These are phyloP conservation scores for Enteromius mattozi DNA, from an alignment of 2,797 vertebrate genomes.

Conservation along the genomic window DNA sequence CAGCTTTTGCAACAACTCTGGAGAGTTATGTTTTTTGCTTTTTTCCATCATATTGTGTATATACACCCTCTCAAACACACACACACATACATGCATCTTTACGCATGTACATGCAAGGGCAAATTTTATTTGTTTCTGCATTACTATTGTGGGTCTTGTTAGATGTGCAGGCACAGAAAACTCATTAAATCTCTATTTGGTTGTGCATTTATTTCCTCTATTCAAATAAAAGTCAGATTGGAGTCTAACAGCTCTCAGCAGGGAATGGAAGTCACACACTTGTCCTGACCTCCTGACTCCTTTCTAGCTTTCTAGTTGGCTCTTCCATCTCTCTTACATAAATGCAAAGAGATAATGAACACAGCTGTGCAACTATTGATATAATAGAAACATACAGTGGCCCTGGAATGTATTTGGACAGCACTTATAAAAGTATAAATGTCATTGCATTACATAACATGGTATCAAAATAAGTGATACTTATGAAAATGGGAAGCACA, in stretches of 20 bases:
- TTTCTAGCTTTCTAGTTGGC: slow-evolving; percentile 11
- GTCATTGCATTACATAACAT: not conserved
- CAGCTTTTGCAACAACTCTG: not conserved
- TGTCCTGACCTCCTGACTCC: not conserved
- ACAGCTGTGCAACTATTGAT: slow-evolving; percentile 20
- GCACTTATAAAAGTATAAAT: not conserved
- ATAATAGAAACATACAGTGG: not conserved
- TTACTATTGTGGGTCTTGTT: slow-evolving; percentile 1
- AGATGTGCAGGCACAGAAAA: slow-evolving; percentile 20
- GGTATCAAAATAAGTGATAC: not conserved
- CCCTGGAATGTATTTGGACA: slow-evolving; percentile 3
- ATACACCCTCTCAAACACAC: not conserved
- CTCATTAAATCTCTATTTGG: slow-evolving; percentile 34
- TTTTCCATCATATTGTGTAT: not conserved
- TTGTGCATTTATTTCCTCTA: slow-evolving; percentile 11
- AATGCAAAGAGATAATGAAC: slow-evolving; percentile 17
- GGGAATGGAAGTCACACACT: slow-evolving; percentile 14
- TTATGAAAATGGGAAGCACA: not conserved
- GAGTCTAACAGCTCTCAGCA: not conserved
- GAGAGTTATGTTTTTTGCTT: not conserved
- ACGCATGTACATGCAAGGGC: slow-evolving; percentile 42
- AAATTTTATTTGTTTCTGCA: slow-evolving; percentile 1
- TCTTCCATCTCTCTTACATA: slow-evolving; percentile 3
- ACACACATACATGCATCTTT: slow-evolving; percentile 41
- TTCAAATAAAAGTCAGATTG: slow-evolving; percentile 13